Evolutionary conservation across 1,140 invertebrate species (phyloP).

Genomic region (Tribolium madens): DNA sequence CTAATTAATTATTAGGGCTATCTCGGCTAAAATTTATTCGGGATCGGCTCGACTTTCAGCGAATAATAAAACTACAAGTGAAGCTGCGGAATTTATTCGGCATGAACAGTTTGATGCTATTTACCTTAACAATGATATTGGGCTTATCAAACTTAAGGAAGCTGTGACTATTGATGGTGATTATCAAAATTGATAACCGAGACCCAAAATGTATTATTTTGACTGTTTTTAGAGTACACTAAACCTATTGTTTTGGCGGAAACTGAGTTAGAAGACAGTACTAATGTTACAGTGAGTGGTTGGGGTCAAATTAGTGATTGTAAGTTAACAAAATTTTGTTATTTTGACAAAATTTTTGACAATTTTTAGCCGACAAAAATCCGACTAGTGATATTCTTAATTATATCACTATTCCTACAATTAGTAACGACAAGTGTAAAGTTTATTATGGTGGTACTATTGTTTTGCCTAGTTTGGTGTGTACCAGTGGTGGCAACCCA

Average conservation of each 20-base stretch:
- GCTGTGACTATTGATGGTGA: not conserved
- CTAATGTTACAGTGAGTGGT: not conserved
- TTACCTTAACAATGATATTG: not conserved
- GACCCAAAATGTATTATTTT: too few species aligned
- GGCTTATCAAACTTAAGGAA: not conserved
- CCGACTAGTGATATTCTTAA: not conserved
- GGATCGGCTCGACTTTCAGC: not conserved
- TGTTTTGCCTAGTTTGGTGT: not conserved
- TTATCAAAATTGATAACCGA: not conserved
- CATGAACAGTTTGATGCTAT: not conserved
- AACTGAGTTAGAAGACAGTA: not conserved
- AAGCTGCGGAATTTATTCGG: not conserved
- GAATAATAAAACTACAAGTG: not conserved
- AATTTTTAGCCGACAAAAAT: not conserved
- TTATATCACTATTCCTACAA: not conserved
- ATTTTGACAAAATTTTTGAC: not conserved
- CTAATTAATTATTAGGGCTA: not conserved
- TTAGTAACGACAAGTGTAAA: not conserved
- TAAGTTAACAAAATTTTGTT: not conserved
- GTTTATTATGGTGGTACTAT: not conserved
- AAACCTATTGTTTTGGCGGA: not conserved
- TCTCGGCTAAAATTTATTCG: not conserved
- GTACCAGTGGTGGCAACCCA: not conserved
- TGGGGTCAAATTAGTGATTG: constrained; percentile 7
- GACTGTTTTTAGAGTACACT: not conserved